Percentiles rank a stretch among this genome's conserved stretches.
Evolutionary conservation across 2,888 invertebrate genomes (phyloP).

Genomic region (Eulithis prunata): DNA sequence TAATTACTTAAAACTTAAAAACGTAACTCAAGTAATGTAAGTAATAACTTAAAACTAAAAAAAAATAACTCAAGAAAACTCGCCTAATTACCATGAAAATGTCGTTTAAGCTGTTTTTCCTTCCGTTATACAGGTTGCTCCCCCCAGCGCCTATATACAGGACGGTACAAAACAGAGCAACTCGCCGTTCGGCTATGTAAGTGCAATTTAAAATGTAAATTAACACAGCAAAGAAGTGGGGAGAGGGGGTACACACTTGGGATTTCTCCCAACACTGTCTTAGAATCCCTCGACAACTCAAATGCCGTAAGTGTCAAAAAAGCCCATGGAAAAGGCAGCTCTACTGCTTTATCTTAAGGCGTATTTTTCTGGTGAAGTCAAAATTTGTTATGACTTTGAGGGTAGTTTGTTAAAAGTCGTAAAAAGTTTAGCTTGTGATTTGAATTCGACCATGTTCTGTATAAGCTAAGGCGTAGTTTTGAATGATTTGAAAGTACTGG

Average conservation of each 20-base stretch:
- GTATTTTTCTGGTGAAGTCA: background rate
- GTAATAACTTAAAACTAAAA: constrained; percentile 10
- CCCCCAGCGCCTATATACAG: constrained; percentile 49
- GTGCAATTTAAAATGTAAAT: constrained; percentile 86
- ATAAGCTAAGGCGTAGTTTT: constrained; percentile 47
- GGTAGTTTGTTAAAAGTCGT: constrained; percentile 34
- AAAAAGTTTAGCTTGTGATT: constrained; percentile 45
- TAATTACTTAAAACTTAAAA: background rate
- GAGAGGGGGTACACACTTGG: constrained; percentile 63
- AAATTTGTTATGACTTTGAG: constrained; percentile 9
- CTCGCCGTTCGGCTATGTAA: constrained; percentile 81
- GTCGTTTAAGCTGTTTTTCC: constrained; percentile 42
- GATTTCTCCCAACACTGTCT: constrained; percentile 73
- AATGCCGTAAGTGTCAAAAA: constrained; percentile 6
- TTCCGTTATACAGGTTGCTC: constrained; percentile 35
- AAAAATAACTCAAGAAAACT: constrained; percentile 21
- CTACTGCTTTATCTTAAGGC: fast-evolving
- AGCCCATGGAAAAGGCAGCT: constrained; percentile 22
- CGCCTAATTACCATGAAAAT: constrained; percentile 36
- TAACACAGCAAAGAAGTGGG: constrained; percentile 83
- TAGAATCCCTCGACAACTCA: constrained; percentile 43
- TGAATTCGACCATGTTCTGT: constrained; percentile 44
- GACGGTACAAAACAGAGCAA: constrained; percentile 75
- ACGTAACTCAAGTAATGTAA: constrained; percentile 8
- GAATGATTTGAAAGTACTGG: constrained; percentile 27